A percentile compares a stretch with the other conserved stretches of the same genome.
Conservation (phyloP, 2,113 vertebrate genomes). For the Hypanus sabinus region DNA sequence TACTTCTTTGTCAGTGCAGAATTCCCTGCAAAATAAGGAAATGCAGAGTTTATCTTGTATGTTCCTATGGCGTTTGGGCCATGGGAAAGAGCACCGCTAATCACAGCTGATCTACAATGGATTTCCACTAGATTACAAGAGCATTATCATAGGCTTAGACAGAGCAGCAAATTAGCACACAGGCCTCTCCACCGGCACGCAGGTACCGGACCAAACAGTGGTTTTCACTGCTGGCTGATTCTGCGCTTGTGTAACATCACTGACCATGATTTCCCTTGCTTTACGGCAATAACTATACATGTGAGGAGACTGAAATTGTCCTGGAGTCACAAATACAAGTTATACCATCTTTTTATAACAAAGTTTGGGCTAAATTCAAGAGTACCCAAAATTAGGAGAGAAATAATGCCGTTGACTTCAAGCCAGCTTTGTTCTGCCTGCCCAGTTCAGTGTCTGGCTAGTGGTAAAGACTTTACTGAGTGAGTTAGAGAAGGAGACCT, state of each 20-base stretch:
- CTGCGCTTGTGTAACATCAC: neutral
- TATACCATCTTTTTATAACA: too few species aligned
- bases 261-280: too few species aligned
- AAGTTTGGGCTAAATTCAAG: too few species aligned
- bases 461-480: too few species aligned
- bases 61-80: neutral
- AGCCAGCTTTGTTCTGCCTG: too few species aligned
- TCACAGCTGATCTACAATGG: neutral
- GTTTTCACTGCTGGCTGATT: neutral
- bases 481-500: too few species aligned
- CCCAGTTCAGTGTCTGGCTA: too few species aligned
- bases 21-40: conserved; percentile 50
- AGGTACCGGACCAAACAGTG: neutral
- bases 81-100: neutral
- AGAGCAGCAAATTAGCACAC: neutral
- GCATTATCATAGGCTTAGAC: neutral
- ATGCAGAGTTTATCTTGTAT: neutral
- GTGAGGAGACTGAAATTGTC: too few species aligned
- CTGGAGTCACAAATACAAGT: too few species aligned
- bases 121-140: neutral
- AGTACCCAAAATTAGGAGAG: too few species aligned
- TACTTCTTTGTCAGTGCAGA: conserved; percentile 70
- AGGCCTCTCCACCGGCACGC: neutral
- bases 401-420: too few species aligned
- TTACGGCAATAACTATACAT: too few species aligned